These are phyloP conservation scores for Cybosia mesomella DNA, from an alignment of 2,888 invertebrate genomes.

Conservation along the genomic window DNA sequence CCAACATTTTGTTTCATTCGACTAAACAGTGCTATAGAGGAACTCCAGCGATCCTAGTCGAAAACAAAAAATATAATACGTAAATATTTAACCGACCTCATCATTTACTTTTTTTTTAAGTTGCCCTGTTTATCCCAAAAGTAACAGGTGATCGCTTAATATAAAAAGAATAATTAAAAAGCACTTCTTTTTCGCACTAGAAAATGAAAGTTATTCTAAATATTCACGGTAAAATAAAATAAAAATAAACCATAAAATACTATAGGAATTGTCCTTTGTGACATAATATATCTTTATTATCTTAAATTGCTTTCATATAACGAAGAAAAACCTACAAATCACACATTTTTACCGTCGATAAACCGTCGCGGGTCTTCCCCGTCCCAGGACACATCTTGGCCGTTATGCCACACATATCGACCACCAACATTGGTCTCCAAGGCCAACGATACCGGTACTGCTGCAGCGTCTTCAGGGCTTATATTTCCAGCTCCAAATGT, in stretches of 20 bases:
- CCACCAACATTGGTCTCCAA: constrained; percentile 59
- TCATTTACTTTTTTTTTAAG: too few species aligned
- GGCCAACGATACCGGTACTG: constrained; percentile 56
- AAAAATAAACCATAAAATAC: not conserved
- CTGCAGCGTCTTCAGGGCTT: constrained; percentile 66
- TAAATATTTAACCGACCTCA: too few species aligned
- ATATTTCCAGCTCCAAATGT: constrained; percentile 71
- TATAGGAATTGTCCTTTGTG: not conserved
- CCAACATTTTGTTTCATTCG: too few species aligned
- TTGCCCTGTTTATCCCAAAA: too few species aligned
- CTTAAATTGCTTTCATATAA: not conserved
- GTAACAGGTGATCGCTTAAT: too few species aligned
- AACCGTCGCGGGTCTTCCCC: constrained; percentile 74
- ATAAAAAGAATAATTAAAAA: too few species aligned
- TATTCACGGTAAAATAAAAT: not conserved
- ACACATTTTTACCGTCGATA: constrained; percentile 65
- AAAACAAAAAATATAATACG: too few species aligned
- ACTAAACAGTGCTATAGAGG: too few species aligned
- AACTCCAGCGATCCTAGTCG: too few species aligned
- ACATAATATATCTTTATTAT: not conserved
- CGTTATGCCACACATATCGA: constrained; percentile 73
- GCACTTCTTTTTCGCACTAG: not conserved
- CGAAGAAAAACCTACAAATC: not conserved
- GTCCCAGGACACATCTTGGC: constrained; percentile 70
- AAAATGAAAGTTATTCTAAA: not conserved